Evolutionary conservation across 2,888 invertebrate genomes (phyloP).

Genomic region (Nomada ruficornis): DNA sequence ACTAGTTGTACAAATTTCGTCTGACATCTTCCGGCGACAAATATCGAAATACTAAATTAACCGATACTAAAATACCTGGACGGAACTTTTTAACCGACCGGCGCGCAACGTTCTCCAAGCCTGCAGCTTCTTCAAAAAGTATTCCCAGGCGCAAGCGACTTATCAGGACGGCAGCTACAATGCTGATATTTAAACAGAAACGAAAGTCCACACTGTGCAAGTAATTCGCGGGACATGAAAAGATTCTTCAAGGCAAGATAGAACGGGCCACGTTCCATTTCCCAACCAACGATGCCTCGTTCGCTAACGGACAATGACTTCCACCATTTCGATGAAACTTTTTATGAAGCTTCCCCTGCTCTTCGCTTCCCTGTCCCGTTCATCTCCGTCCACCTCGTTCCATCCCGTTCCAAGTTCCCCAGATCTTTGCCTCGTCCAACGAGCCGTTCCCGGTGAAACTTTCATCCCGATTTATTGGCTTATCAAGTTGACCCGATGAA

Average conservation of each 20-base stretch:
- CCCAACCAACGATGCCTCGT: slow-evolving; percentile 39
- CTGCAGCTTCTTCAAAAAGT: neutral
- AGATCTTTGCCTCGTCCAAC: neutral
- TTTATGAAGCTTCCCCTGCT: slow-evolving; percentile 22
- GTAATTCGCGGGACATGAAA: slow-evolving; percentile 1
- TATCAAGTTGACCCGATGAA: slow-evolving; percentile 63
- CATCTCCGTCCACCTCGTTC: neutral
- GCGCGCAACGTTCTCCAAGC: neutral
- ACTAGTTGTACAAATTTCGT: too few species aligned
- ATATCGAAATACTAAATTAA: too few species aligned
- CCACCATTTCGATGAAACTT: slow-evolving; percentile 50
- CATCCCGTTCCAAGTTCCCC: neutral
- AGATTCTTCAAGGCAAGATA: slow-evolving; percentile 24
- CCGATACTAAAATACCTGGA: too few species aligned
- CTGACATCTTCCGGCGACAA: too few species aligned
- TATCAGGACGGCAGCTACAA: slow-evolving; percentile 9
- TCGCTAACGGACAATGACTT: slow-evolving; percentile 51
- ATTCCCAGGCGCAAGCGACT: neutral
- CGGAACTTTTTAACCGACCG: too few species aligned
- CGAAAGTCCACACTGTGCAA: neutral
- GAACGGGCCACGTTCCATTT: slow-evolving; percentile 37
- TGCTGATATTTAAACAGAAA: slow-evolving; percentile 31
- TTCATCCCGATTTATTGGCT: slow-evolving; percentile 68
- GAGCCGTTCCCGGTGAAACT: slow-evolving; percentile 26
- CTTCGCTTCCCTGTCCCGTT: neutral